These are phyloP conservation scores for Dolichotis patagonum DNA, from an alignment of 2,113 vertebrate species.

Conservation along the genomic window DNA sequence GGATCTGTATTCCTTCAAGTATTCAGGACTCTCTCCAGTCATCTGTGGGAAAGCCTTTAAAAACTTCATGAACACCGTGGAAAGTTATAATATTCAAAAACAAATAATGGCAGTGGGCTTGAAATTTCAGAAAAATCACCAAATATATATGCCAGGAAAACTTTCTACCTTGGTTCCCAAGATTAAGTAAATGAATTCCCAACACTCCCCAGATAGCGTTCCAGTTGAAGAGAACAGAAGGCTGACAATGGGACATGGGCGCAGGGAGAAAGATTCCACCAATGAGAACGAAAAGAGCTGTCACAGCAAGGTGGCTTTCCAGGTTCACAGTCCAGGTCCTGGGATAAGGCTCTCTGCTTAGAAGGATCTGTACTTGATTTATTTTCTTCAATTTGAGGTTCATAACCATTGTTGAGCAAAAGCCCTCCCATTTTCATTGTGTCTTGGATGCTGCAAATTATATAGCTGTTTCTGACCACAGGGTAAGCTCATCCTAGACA, in stretches of 20 bases:
- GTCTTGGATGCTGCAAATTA: neutral
- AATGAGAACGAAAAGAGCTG: neutral
- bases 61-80: neutral
- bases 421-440: neutral
- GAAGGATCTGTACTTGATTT: neutral
- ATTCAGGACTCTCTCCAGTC: neutral
- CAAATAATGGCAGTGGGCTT: neutral
- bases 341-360: neutral
- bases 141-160: neutral
- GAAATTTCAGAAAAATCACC: neutral
- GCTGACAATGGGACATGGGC: neutral
- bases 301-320: rapidly evolving
- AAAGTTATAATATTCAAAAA: neutral
- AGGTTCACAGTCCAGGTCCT: too few species aligned
- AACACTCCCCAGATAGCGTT: neutral
- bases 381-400: neutral
- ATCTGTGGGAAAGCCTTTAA: constrained; percentile 11
- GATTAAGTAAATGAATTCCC: neutral
- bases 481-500: neutral
- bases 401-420: neutral
- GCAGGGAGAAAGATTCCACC: neutral
- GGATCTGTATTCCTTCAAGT: neutral
- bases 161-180: neutral
- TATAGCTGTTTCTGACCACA: neutral
- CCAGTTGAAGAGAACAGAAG: neutral